Base-by-base conservation (phyloP, 2,797 vertebrate genomes). In the Apodemus agrarius region DNA sequence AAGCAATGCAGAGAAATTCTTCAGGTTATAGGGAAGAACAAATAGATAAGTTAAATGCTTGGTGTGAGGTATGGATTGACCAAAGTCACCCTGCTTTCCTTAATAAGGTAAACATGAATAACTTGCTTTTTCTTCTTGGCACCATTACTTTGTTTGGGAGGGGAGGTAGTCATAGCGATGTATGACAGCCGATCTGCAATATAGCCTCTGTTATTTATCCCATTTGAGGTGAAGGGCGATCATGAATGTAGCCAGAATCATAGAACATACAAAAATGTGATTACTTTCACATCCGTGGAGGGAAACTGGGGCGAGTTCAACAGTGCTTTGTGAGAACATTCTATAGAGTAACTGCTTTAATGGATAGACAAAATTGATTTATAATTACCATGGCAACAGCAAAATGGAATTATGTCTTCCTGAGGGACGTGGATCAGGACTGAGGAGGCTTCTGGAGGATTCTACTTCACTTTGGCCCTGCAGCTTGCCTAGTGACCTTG, bases 351-450 rank as follows among this genome's bases (percentile, higher is more conserved):
- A 90, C 89, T 91, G 89, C 92, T 96, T 91, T 96, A 93, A 93
- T 95, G 92, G 89, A 11, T 83, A 91, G 89, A 91, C 12, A 37
- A 34, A 93, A 95, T 91, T 80, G 95, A 97, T 97, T 94, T 97
- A 90, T 97, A 97, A 98, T 95, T 96, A 88, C 97, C 93, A 97
- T 97, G 96, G 93, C 86, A 97, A 97, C 90, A 90, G 76, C 80
- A 90, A 92, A 89, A 79, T 84, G 61, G 75, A 96, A 61, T 79
- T 63, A 89, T 95, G 83, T 76, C 76, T 96, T 94, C 78, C 59
- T 1, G 1, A 75, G 49, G 79, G 89, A 79, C 16, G 9, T 87
- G 84, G 91, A 93, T 67, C 78, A 57, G 84, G 90, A 94, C 74
- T 91, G 22, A 34, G 34, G 83, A 94, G 26, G 49, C 74, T 89